Base-by-base conservation (phyloP, 2,113 vertebrate species). In the Leptodactylus fuscus region DNA sequence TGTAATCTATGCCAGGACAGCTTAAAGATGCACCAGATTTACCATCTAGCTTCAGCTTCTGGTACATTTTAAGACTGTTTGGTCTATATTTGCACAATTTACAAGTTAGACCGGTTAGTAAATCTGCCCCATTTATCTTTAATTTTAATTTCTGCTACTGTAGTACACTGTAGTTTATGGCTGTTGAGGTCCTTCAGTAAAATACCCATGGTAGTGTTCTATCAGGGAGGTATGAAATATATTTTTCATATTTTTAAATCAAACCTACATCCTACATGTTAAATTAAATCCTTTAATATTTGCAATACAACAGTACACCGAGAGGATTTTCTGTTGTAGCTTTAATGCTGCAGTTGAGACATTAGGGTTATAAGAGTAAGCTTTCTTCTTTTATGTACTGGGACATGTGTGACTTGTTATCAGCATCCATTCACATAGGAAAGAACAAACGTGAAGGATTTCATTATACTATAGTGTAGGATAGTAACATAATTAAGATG, bases 401-500 rank as follows among this genome's bases (percentile, higher is more conserved):
- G 79, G 34, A 48, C 38, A 67, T 46, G 79, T 81, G 65, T 67
- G n/a, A 67, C 79, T 48, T 67, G 38, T 81, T 48, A 81, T 48
- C 79, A 49, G 41, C n/a, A 67, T 32, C 79, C 16, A 81, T 69
- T 46, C 79, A 48, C 20, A 67, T 12, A 81, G 16, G 10, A 69
- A 29, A 81, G 13, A 67, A 67, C 18, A 46, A 65, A 81, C 8
- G 38, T 81, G 58, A 49, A 81, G 58, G 41, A 81, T 81, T 81
- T 81, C 55, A 62, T 62, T 62, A 20, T 67, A 18, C 44, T 48
- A 49, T 69, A 49, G 13, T 49, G 15, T 48, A 29, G 41, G 79
- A 44, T 81, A 81, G 36, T 49, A 81, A 81, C 79, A 67, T 67
- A 67, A 81, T 81, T 81, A 81, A 67, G 79, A 67, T 81, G n/a